Percentiles rank a stretch among this genome's conserved stretches.
Conservation (phyloP, 92 coral and sea anemone species). For the Muricea muricata region DNA sequence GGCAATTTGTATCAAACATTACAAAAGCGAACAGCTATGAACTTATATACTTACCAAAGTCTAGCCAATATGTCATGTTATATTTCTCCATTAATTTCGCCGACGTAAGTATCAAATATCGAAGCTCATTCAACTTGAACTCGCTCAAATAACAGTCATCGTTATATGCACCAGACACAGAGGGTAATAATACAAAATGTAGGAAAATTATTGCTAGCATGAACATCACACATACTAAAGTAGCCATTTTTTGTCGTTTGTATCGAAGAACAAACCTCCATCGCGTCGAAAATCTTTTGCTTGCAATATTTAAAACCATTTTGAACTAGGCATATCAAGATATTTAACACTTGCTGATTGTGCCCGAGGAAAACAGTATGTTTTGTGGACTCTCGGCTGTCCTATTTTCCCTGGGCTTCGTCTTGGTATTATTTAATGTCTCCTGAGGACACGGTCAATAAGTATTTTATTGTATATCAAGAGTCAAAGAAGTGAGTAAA, state of each 20-base stretch:
- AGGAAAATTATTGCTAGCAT: not conserved
- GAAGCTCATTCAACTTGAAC: slow-evolving; percentile 59
- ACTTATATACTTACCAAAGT: slow-evolving; percentile 72
- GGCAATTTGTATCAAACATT: too few species aligned
- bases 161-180: slow-evolving; percentile 74
- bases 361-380: too few species aligned
- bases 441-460: too few species aligned
- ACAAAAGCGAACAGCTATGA: too few species aligned
- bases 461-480: too few species aligned
- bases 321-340: too few species aligned
- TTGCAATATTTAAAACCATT: too few species aligned
- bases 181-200: slow-evolving; percentile 73
- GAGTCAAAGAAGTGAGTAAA: too few species aligned
- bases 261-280: not conserved
- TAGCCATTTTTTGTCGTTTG: not conserved
- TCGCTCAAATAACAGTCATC: slow-evolving; percentile 74
- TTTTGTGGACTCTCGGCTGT: too few species aligned
- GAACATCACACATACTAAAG: not conserved
- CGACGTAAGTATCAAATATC: slow-evolving; percentile 73
- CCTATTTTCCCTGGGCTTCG: too few species aligned
- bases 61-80: slow-evolving; percentile 85
- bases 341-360: too few species aligned
- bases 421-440: too few species aligned
- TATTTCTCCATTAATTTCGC: slow-evolving; percentile 71
- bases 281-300: not conserved